Conservation (phyloP, 1,140 invertebrate genomes). For the Caligus rogercresseyi region DNA sequence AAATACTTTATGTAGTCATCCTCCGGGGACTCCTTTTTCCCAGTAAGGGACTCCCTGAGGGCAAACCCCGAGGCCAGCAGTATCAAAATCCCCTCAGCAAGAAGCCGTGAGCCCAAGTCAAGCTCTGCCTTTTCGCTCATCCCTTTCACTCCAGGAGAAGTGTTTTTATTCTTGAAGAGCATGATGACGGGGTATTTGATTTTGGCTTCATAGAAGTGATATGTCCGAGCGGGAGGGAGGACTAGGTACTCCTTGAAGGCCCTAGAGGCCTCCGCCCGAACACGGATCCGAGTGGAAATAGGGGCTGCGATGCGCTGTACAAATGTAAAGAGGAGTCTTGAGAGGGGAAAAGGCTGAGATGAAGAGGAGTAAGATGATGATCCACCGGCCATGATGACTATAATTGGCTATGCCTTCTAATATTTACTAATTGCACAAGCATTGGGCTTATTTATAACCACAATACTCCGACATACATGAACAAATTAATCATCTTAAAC, state of each 20-base stretch:
- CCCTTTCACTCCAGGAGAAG: background rate
- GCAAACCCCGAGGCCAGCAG: background rate
- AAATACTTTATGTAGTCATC: background rate
- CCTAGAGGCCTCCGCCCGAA: background rate
- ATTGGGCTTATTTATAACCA: no score
- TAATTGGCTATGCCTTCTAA: background rate
- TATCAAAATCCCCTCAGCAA: background rate
- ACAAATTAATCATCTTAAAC: no score
- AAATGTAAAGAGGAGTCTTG: background rate
- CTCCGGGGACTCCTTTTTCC: background rate
- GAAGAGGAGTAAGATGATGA: background rate
- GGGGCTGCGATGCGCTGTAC: background rate
- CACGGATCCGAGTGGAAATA: background rate
- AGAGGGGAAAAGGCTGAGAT: background rate
- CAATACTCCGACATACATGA: no score
- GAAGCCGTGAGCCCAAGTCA: background rate
- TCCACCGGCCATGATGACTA: background rate
- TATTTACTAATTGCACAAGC: background rate
- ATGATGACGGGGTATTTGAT: background rate
- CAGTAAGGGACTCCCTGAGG: background rate
- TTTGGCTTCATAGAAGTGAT: background rate
- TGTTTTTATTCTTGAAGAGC: background rate
- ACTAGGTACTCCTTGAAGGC: background rate
- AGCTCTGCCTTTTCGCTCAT: background rate
- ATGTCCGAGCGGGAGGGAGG: background rate